Percentiles rank a stretch among this genome's conserved stretches.
phyloP scores from a whole-genome alignment of 2,888 invertebrate species.

The Fissipunctia ypsillon region DNA sequence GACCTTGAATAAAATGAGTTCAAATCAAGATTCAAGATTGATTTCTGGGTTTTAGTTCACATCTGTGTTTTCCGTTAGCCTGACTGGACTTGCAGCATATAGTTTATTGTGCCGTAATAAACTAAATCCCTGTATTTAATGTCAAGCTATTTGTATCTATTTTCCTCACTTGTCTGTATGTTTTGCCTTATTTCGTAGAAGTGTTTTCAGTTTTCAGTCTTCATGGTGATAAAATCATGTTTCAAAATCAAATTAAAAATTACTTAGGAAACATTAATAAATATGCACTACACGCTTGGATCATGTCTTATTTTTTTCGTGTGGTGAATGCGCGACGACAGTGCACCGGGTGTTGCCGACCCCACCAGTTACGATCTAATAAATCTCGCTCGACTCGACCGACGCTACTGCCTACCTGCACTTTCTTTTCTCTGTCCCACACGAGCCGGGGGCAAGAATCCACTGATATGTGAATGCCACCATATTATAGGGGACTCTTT shows the following conservation, averaged over 20 bases:
- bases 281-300: slow-evolving; percentile 49
- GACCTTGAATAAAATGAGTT: background rate
- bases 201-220: slow-evolving; percentile 2
- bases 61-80: slow-evolving; percentile 23
- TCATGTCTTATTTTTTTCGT: slow-evolving; percentile 68
- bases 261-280: slow-evolving; percentile 39
- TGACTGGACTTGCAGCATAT: background rate
- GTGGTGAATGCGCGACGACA: slow-evolving; percentile 76
- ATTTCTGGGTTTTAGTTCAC: slow-evolving; percentile 4
- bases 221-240: background rate
- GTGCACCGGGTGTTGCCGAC: slow-evolving; percentile 81
- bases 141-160: background rate
- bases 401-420: slow-evolving; percentile 86
- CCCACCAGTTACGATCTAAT: slow-evolving; percentile 89
- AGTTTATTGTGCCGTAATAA: background rate
- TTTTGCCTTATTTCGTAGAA: background rate
- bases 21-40: background rate
- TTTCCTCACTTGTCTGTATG: background rate
- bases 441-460: slow-evolving; percentile 76
- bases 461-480: slow-evolving; percentile 77
- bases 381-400: slow-evolving; percentile 83
- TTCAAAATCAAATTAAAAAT: slow-evolving; percentile 30
- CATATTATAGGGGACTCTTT: slow-evolving; percentile 75
- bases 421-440: slow-evolving; percentile 89
- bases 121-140: background rate